A percentile compares a stretch with the other conserved stretches of the same genome.
Evolutionary conservation across 1,140 invertebrate species (phyloP).

Genomic region (Telenomus remus): DNA sequence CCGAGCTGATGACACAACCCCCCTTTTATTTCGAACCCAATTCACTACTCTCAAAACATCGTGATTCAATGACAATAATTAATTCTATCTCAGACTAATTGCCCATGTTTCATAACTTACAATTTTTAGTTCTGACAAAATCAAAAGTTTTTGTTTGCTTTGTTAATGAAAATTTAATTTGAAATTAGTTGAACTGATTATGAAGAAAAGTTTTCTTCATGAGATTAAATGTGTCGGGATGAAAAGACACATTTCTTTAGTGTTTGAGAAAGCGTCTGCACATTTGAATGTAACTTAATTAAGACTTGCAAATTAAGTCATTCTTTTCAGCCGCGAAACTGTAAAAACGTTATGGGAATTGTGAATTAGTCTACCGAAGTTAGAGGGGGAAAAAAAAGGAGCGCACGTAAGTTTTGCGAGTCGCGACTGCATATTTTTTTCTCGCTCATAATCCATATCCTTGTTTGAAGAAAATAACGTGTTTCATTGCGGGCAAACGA

Average conservation of each 20-base stretch:
- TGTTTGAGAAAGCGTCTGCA: background rate
- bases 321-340: background rate
- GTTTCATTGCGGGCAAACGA: conserved; percentile 62
- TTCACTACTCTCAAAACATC: background rate
- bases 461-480: conserved; percentile 63
- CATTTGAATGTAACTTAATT: conserved; percentile 14
- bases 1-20: conserved; percentile 30
- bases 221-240: no score
- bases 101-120: no score
- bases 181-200: no score
- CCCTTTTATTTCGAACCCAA: conserved; percentile 17
- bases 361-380: conserved; percentile 32
- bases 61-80: background rate
- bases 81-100: background rate
- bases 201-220: no score
- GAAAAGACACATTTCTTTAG: background rate
- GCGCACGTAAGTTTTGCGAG: conserved; percentile 29
- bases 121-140: no score
- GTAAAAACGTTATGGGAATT: conserved; percentile 4
- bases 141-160: no score
- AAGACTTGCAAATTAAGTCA: conserved; percentile 4
- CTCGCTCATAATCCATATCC: conserved; percentile 69
- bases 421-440: conserved; percentile 47
- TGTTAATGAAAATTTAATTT: no score
- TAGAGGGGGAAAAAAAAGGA: conserved; percentile 11